phyloP scores from a whole-genome alignment of 2,888 invertebrate species.

The Lepetodrilus schrolli region DNA sequence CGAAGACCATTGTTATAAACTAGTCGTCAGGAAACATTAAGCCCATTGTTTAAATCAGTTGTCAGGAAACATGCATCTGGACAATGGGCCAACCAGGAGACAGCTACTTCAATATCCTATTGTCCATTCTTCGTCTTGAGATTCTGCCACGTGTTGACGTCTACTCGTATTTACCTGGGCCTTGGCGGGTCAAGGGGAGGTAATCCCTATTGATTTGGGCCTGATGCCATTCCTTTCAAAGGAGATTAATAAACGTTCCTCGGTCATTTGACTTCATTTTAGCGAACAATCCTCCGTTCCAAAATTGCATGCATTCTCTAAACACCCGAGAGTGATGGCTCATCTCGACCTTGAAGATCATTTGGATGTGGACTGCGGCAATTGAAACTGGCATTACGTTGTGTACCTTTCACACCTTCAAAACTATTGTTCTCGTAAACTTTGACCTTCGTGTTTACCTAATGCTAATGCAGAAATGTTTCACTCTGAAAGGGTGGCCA shows the following conservation, averaged over 20 bases:
- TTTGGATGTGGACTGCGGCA: background rate
- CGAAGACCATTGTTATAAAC: no score
- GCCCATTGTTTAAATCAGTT: no score
- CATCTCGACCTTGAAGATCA: background rate
- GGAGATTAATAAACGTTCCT: slow-evolving; percentile 25
- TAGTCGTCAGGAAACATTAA: no score
- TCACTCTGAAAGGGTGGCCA: slow-evolving; percentile 2
- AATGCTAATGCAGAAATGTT: slow-evolving; percentile 25
- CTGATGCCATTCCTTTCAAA: background rate
- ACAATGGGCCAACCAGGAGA: background rate
- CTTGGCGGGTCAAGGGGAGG: slow-evolving; percentile 21
- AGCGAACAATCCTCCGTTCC: background rate
- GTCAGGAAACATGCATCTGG: no score
- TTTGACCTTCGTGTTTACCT: slow-evolving; percentile 26
- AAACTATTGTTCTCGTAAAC: slow-evolving; percentile 4
- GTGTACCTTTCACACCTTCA: slow-evolving; percentile 26
- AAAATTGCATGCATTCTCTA: background rate
- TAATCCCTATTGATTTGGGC: slow-evolving; percentile 24
- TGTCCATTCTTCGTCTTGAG: slow-evolving; percentile 2
- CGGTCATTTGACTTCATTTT: background rate
- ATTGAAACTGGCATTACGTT: slow-evolving; percentile 15
- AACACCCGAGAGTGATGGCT: background rate
- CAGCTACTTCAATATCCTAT: background rate
- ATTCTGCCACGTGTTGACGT: slow-evolving; percentile 5
- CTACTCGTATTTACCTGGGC: slow-evolving; percentile 26